Conservation (phyloP, 2,113 vertebrate genomes). For the Xenus cinereus region DNA sequence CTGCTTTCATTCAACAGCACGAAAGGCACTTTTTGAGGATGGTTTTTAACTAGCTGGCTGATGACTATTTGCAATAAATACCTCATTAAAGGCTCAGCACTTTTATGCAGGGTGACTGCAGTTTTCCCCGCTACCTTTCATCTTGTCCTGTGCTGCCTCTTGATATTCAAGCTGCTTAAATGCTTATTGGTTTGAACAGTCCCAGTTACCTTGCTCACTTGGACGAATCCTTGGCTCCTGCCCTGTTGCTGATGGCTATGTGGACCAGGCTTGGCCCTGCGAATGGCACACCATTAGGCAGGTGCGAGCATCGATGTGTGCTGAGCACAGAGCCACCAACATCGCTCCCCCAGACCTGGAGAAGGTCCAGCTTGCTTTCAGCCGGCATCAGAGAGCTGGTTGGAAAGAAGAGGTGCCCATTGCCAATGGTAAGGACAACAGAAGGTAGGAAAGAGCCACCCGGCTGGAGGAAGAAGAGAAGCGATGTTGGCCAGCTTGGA, state of each 20-base stretch:
- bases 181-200: neutral
- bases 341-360: neutral
- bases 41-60: conserved; percentile 14
- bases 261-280: neutral
- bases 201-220: neutral
- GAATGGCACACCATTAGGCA: neutral
- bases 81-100: conserved; percentile 20
- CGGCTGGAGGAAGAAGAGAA: neutral
- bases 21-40: conserved; percentile 1
- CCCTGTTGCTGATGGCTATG: neutral
- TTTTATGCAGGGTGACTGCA: neutral
- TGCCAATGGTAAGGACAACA: neutral
- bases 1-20: neutral
- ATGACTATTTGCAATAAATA: conserved; percentile 29
- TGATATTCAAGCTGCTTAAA: neutral
- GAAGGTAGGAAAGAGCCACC: neutral
- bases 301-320: neutral
- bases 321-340: neutral
- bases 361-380: neutral
- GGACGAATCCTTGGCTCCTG: neutral
- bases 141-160: neutral
- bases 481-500: neutral
- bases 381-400: neutral
- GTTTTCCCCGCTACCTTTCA: neutral
- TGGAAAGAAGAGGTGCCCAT: neutral